Percentiles rank a stretch among this genome's conserved stretches.
Evolutionary conservation across 2,888 invertebrate genomes (phyloP).

Genomic region (Harpagoxenus sublaevis): DNA sequence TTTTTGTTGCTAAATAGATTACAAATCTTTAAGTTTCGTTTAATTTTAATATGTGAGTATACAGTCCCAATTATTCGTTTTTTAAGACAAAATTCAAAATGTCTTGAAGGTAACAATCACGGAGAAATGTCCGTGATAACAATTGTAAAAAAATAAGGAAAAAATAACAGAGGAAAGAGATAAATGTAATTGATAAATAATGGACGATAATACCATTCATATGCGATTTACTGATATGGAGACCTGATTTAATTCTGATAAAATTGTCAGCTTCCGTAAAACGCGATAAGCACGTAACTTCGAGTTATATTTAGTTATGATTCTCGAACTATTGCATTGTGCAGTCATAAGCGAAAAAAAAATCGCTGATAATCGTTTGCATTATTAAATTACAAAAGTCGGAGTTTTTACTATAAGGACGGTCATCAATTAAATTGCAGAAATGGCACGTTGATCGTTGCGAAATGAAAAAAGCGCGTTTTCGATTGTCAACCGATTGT

Average conservation of each 20-base stretch:
- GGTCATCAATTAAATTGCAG: neutral
- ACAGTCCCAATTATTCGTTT: neutral
- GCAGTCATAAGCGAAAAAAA: neutral
- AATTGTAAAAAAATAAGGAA: neutral
- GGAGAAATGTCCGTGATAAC: neutral
- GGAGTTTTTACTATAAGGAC: neutral
- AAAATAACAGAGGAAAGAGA: neutral
- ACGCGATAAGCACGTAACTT: slow-evolving; percentile 15
- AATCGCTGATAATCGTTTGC: neutral
- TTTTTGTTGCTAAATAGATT: neutral
- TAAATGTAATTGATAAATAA: slow-evolving; percentile 28
- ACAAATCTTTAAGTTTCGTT: neutral
- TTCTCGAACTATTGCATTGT: neutral
- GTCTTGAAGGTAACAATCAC: neutral
- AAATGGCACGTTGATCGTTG: neutral
- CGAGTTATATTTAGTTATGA: neutral
- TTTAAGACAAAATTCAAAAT: neutral
- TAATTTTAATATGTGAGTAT: neutral
- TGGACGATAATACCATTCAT: neutral
- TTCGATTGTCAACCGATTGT: neutral
- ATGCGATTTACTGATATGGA: slow-evolving; percentile 19
- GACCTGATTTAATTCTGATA: slow-evolving; percentile 22
- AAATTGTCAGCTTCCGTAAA: slow-evolving; percentile 14
- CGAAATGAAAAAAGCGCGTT: neutral
- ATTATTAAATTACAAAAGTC: neutral